These are phyloP conservation scores for Babylonia areolata DNA, from an alignment of 1,140 invertebrate species.

Conservation along the genomic window DNA sequence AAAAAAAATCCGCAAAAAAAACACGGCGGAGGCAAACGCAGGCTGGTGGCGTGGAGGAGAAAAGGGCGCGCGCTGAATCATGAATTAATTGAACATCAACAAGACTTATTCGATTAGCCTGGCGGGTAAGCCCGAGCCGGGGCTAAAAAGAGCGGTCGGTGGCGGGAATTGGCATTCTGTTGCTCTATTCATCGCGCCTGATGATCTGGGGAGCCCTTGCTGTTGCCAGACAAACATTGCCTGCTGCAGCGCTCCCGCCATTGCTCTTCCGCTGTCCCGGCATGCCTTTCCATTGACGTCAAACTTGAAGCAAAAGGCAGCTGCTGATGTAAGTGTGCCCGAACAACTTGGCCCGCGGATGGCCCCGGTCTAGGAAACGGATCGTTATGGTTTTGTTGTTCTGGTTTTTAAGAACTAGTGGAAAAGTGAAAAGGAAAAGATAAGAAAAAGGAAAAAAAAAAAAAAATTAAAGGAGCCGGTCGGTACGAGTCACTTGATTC, in stretches of 20 bases:
- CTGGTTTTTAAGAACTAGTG: too few relatives aligned
- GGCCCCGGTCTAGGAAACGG: background rate
- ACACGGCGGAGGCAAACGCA: background rate
- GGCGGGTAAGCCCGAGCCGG: constrained; percentile 14
- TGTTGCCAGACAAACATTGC: constrained; percentile 14
- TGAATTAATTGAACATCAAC: constrained; percentile 42
- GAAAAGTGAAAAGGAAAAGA: too few relatives aligned
- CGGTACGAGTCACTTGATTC: background rate
- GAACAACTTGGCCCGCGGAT: background rate
- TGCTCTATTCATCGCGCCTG: constrained; percentile 8
- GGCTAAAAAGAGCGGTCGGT: background rate
- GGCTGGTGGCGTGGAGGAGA: too few relatives aligned
- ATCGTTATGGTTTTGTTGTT: background rate
- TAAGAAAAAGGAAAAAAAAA: too few relatives aligned
- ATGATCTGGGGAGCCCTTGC: constrained; percentile 15
- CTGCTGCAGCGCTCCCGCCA: background rate
- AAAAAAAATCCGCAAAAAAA: background rate
- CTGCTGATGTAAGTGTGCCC: background rate
- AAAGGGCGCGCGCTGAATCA: constrained; percentile 25
- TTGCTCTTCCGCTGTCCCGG: background rate
- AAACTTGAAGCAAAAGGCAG: background rate
- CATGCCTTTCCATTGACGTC: background rate
- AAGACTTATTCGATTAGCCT: constrained; percentile 38
- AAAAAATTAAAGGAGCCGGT: too few relatives aligned
- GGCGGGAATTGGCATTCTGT: constrained; percentile 23